Evolutionary conservation across 2,888 invertebrate species (phyloP).

Genomic region (Pristionchus entomophagus): DNA sequence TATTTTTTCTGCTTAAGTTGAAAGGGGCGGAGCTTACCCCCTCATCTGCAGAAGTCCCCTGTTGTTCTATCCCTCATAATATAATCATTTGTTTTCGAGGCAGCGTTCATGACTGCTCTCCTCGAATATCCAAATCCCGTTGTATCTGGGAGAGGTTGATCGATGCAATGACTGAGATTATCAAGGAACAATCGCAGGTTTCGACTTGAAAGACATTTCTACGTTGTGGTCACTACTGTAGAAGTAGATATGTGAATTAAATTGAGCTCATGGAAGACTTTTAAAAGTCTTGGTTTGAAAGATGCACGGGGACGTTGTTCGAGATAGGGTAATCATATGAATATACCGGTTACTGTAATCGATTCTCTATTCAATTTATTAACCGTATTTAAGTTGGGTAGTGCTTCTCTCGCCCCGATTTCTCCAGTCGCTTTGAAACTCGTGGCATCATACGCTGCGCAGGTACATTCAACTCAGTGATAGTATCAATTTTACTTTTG

Average conservation of each 20-base stretch:
- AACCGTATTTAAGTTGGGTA: neutral
- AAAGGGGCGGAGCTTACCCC: no score
- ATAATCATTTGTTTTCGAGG: constrained; percentile 60
- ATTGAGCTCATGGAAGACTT: no score
- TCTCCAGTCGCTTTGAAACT: constrained; percentile 53
- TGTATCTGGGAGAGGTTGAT: constrained; percentile 71
- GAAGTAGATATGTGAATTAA: no score
- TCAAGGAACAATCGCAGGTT: constrained; percentile 59
- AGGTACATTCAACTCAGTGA: no score
- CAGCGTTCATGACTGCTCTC: constrained; percentile 68
- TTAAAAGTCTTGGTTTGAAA: no score
- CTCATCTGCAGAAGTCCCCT: no score
- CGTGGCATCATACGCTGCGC: constrained; percentile 55
- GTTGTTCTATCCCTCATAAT: neutral
- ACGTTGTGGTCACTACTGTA: neutral
- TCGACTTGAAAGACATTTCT: neutral
- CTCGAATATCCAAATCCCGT: constrained; percentile 72
- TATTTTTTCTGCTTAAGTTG: no score
- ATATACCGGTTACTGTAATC: no score
- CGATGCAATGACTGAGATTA: constrained; percentile 68
- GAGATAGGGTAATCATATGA: no score
- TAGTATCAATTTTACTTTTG: no score
- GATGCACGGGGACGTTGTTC: no score
- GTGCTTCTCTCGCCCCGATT: constrained; percentile 36
- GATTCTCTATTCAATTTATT: neutral